A percentile compares a stretch with the other conserved stretches of the same genome.
phyloP scores from a whole-genome alignment of 2,113 vertebrate genomes.

The Caranx ignobilis region DNA sequence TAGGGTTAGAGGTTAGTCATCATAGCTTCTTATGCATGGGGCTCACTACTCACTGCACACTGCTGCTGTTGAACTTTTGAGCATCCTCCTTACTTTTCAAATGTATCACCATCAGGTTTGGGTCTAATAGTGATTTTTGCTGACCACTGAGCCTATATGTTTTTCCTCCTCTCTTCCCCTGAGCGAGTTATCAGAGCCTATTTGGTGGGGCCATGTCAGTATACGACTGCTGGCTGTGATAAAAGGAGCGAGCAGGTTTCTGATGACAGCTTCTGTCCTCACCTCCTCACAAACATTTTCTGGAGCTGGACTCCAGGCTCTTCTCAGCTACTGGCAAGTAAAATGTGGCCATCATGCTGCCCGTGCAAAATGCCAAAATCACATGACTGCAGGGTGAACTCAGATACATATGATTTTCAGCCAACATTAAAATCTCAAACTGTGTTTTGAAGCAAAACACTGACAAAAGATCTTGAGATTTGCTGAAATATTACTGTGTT shows the following conservation, averaged over 20 bases:
- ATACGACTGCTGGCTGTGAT: constrained; percentile 41
- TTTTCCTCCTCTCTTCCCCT: neutral
- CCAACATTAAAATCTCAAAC: constrained; percentile 62
- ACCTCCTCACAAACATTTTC: constrained; percentile 44
- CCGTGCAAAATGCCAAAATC: constrained; percentile 35
- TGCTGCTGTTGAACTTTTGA: constrained; percentile 21
- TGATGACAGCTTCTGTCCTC: constrained; percentile 75
- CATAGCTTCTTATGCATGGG: constrained; percentile 11
- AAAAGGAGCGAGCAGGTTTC: constrained; percentile 60
- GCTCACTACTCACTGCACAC: neutral
- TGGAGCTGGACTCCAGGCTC: constrained; percentile 38
- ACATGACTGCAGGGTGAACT: constrained; percentile 42
- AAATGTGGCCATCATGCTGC: constrained; percentile 40
- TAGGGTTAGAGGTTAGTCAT: constrained; percentile 73
- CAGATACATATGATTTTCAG: constrained; percentile 37
- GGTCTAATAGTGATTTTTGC: neutral
- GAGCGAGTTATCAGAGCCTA: constrained; percentile 18
- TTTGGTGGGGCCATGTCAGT: constrained; percentile 61
- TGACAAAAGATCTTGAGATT: constrained; percentile 43
- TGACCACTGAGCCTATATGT: constrained; percentile 15
- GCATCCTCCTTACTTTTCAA: constrained; percentile 16
- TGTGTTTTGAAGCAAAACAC: constrained; percentile 52
- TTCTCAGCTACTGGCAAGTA: constrained; percentile 30
- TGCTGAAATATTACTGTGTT: constrained; percentile 43
- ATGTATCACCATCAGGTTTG: neutral